Evolutionary conservation across 2,888 invertebrate species (phyloP).

Genomic region (Phyllotreta striolata): DNA sequence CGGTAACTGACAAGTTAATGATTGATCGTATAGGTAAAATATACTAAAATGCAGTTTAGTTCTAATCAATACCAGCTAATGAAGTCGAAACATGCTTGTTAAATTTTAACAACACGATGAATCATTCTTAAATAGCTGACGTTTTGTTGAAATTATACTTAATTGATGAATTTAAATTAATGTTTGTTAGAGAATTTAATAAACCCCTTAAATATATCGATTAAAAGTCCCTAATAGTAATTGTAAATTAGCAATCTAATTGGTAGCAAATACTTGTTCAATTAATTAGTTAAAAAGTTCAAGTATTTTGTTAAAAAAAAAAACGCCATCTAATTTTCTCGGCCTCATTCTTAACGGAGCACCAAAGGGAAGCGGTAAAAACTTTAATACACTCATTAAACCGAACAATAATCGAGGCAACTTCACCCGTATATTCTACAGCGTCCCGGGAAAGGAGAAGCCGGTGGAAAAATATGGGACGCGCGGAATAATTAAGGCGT

Average conservation of each 20-base stretch:
- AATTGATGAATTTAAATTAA: too few relatives aligned
- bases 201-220: neutral
- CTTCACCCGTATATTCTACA: neutral
- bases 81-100: neutral
- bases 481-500: conserved; percentile 25
- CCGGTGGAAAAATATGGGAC: conserved; percentile 3
- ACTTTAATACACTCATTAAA: conserved; percentile 6
- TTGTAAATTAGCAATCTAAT: too few relatives aligned
- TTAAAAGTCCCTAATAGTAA: too few relatives aligned
- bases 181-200: too few relatives aligned
- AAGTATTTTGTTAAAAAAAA: too few relatives aligned
- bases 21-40: conserved; percentile 1
- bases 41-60: neutral
- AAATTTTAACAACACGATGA: too few relatives aligned
- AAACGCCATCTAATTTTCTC: too few relatives aligned
- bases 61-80: conserved; percentile 14
- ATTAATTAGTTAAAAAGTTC: too few relatives aligned
- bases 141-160: too few relatives aligned
- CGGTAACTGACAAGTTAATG: conserved; percentile 4
- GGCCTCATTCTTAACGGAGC: too few relatives aligned
- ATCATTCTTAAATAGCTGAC: too few relatives aligned
- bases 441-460: conserved; percentile 1
- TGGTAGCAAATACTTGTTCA: too few relatives aligned
- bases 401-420: conserved; percentile 4
- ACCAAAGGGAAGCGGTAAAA: neutral